Evolutionary conservation across 30 jellyfish, hydroid and myxozoan species (phyloP).

Genomic region (Cassiopea andromeda): DNA sequence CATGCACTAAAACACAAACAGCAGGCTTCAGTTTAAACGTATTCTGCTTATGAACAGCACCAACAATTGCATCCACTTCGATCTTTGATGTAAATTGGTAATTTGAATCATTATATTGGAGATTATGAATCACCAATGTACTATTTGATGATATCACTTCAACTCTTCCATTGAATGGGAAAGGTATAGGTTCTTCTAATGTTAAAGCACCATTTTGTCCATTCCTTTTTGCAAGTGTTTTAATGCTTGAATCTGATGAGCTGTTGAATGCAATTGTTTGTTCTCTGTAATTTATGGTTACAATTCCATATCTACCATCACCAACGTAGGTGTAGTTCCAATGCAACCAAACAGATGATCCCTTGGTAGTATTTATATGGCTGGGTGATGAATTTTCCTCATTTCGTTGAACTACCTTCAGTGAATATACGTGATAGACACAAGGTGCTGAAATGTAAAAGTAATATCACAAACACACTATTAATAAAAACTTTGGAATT

Average conservation of each 20-base stretch:
- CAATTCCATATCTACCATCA: background rate
- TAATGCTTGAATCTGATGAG: background rate
- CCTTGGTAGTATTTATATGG: slow-evolving; percentile 12
- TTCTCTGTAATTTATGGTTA: background rate
- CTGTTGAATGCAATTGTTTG: slow-evolving; percentile 9
- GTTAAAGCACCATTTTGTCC: background rate
- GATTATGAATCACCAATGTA: slow-evolving; percentile 31
- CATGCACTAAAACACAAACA: slow-evolving; percentile 9
- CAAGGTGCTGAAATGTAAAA: too few relatives aligned
- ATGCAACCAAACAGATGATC: slow-evolving; percentile 42
- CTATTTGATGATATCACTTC: slow-evolving; percentile 25
- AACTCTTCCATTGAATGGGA: slow-evolving; percentile 37
- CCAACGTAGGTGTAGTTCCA: slow-evolving; percentile 38
- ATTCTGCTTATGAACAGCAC: background rate
- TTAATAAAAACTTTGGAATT: too few relatives aligned
- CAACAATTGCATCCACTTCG: background rate
- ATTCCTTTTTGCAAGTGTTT: slow-evolving; percentile 9
- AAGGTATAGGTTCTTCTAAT: background rate
- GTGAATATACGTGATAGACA: background rate
- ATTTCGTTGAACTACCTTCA: background rate
- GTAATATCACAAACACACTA: too few relatives aligned
- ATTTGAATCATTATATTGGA: slow-evolving; percentile 18
- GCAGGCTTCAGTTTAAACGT: background rate
- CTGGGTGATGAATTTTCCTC: slow-evolving; percentile 63
- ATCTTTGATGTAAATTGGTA: slow-evolving; percentile 12